Evolutionary conservation across 2,797 vertebrate species (phyloP).

Genomic region (Clamator glandarius): DNA sequence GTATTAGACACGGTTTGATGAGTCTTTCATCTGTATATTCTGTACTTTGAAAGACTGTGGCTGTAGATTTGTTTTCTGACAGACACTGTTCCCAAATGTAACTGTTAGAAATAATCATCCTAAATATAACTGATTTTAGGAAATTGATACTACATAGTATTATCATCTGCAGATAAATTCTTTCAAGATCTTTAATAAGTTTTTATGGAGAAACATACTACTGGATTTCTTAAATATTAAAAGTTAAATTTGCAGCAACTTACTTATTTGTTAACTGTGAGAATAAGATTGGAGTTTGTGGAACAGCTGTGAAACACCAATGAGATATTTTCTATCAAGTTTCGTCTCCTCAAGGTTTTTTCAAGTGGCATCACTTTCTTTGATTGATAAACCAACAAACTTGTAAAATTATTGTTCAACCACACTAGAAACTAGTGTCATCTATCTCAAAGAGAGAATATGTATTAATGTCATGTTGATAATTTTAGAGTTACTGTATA

Average conservation of each 20-base stretch:
- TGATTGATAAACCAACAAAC: background rate
- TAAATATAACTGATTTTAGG: background rate
- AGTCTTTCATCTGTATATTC: background rate
- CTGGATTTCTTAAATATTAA: background rate
- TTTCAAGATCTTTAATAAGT: background rate
- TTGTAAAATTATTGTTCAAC: background rate
- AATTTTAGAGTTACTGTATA: background rate
- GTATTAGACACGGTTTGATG: background rate
- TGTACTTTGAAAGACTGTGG: background rate
- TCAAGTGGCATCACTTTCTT: background rate
- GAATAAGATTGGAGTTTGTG: background rate
- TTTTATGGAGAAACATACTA: background rate
- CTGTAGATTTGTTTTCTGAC: background rate
- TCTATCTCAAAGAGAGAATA: background rate
- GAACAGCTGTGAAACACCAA: background rate
- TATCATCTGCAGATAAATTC: background rate
- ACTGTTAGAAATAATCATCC: background rate
- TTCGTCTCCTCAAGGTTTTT: background rate
- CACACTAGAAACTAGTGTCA: background rate
- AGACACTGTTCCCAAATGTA: background rate
- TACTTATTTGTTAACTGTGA: background rate
- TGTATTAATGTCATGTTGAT: background rate
- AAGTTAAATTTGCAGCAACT: background rate
- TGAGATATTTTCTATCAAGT: background rate
- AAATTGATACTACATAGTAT: background rate